These are phyloP conservation scores for Cyanistes caeruleus DNA, from an alignment of 2,113 vertebrate genomes.

Conservation along the genomic window DNA sequence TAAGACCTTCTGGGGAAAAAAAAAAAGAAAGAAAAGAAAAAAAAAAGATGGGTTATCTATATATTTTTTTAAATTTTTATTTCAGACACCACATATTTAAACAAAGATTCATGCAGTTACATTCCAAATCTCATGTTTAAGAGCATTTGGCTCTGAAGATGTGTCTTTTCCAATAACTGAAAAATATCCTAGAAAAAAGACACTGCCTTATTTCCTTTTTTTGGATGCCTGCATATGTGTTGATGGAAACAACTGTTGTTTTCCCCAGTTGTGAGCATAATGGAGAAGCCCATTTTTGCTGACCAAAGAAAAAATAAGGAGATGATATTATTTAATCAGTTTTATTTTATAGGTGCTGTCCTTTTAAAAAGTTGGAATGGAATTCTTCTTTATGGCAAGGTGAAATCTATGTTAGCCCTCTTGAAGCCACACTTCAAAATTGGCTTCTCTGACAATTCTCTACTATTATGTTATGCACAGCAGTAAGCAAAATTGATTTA, in stretches of 20 bases:
- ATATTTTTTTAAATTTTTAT: neutral
- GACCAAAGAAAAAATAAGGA: neutral
- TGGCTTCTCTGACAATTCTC: neutral
- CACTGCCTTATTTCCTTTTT: neutral
- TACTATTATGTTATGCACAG: neutral
- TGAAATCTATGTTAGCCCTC: neutral
- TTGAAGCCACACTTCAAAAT: neutral
- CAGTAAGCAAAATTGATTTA: neutral
- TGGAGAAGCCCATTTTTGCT: neutral
- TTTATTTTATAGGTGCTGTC: neutral
- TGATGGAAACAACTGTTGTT: neutral
- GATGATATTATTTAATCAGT: neutral
- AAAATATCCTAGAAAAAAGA: neutral
- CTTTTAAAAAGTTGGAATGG: neutral
- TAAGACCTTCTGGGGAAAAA: neutral
- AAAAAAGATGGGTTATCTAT: neutral
- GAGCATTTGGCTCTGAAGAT: neutral
- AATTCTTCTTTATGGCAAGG: neutral
- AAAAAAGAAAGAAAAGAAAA: neutral
- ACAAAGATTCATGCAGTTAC: neutral
- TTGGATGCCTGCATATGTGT: fast-evolving
- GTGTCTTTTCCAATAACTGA: neutral
- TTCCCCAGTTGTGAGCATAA: neutral
- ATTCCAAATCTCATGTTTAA: neutral
- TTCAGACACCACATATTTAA: neutral